Conservation (phyloP, 2,797 vertebrate species). For the Chromis chromis region DNA sequence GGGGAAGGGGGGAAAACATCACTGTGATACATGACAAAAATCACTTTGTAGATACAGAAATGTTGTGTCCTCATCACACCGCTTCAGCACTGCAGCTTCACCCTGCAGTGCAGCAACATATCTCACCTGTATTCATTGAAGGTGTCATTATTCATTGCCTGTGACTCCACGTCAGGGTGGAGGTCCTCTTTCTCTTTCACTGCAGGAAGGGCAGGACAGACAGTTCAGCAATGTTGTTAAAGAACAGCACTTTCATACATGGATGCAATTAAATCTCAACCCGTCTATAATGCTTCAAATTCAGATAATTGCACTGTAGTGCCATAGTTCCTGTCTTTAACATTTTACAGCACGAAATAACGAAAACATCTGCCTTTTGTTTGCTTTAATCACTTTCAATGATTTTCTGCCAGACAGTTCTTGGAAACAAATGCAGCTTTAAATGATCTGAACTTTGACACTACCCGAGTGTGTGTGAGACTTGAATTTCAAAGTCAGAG, state of each 20-base stretch:
- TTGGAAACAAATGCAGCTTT: slow-evolving; percentile 12
- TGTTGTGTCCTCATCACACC: slow-evolving; percentile 34
- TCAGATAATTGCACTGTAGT: slow-evolving; percentile 13
- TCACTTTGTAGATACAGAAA: slow-evolving; percentile 18
- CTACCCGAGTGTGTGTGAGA: background rate
- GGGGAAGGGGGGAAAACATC: slow-evolving; percentile 66
- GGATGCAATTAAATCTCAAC: background rate
- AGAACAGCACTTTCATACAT: slow-evolving; percentile 34
- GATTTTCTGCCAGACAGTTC: slow-evolving; percentile 7
- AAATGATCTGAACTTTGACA: slow-evolving; percentile 26
- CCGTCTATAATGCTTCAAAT: slow-evolving; percentile 18
- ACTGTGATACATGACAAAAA: slow-evolving; percentile 58
- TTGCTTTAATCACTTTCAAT: slow-evolving; percentile 21
- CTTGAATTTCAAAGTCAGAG: slow-evolving; percentile 17
- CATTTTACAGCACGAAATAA: slow-evolving; percentile 32
- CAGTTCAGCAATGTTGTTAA: slow-evolving; percentile 34
- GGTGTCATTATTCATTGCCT: slow-evolving; percentile 89
- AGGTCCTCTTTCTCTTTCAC: slow-evolving; percentile 96
- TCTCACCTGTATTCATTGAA: slow-evolving; percentile 94
- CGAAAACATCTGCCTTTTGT: slow-evolving; percentile 21
- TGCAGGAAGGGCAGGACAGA: slow-evolving; percentile 70
- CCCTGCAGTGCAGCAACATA: slow-evolving; percentile 14
- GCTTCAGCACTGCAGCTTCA: slow-evolving; percentile 22
- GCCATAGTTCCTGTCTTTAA: background rate
- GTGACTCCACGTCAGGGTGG: slow-evolving; percentile 88